Evolutionary conservation across 1,140 invertebrate genomes (phyloP), one percentile per base, ranked within the genome.

Genomic region (Drosophila oshimai): DNA sequence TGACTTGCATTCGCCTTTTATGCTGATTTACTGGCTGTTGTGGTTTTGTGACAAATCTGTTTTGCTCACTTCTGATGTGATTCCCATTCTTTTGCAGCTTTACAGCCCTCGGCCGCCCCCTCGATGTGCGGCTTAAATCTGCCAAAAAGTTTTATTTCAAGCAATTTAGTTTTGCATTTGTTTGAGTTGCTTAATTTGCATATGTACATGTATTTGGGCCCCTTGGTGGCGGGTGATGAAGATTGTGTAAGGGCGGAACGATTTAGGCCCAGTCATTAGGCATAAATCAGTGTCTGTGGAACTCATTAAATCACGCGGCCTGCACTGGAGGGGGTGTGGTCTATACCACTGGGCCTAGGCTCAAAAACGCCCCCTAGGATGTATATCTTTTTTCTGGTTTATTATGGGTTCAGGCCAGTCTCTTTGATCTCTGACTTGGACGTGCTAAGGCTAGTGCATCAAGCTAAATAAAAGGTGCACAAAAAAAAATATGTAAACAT

Each of bases 21-120:
- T 86, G 81, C 80, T 86, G 80, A 86, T 86, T 86, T 86, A 86
- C 81, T 86, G 80, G 75, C 81, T 80, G 80, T 86, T 84, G 80
- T 84, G 80, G 80, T 84, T 80, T 86, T 86, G 80, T 84, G 80
- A 84, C 80, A 84, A 84, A 84, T 84, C 80, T 84, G 80, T 84
- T 84, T 84, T 84, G 80, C 80, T 86, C 80, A 84, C 80, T 84
- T 84, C 67, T 71, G 80, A 84, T 84, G 80, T 68, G 80, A 86
- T 86, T 86, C 65, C 34, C 77, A 54, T 57, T 41, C 36, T 67
- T 47, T 57, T 36, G 6, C 29, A 20, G 12, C 10, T 34, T 9
- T 7, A 13, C 34, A 12, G 22, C 46, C 31, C 31, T 4, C 34
- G 20, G 10, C 15, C 17, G 10, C 6, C 42, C 9, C 36, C 24